phyloP scores from a whole-genome alignment of 2,797 vertebrate species.

The Muscicapa comitata region DNA sequence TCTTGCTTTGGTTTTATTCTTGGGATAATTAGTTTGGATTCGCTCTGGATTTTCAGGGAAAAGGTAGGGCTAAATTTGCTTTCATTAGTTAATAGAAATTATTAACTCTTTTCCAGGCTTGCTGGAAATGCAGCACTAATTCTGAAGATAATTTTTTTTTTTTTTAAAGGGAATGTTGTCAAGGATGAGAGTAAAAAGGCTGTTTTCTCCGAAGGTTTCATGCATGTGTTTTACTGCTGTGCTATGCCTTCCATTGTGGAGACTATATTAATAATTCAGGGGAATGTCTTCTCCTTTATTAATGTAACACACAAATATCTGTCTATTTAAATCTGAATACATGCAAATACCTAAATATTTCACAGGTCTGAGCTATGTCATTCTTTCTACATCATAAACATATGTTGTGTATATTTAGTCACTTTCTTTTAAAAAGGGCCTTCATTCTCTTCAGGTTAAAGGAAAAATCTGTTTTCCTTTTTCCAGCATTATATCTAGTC shows the following conservation, averaged over 20 bases:
- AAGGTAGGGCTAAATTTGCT: neutral
- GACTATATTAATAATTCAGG: neutral
- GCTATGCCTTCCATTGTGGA: neutral
- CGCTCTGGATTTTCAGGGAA: neutral
- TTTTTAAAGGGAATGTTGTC: neutral
- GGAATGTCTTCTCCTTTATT: neutral
- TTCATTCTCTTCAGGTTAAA: neutral
- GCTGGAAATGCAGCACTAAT: neutral
- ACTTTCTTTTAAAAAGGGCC: neutral
- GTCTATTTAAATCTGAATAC: neutral
- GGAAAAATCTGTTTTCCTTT: neutral
- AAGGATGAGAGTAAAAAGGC: neutral
- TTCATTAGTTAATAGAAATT: neutral
- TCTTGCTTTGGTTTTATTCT: neutral
- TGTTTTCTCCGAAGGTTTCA: neutral
- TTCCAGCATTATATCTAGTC: neutral
- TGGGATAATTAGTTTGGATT: neutral
- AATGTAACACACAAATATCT: neutral
- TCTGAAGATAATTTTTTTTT: neutral
- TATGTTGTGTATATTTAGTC: neutral
- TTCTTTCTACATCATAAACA: neutral
- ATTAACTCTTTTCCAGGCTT: neutral
- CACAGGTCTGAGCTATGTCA: neutral
- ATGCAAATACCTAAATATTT: neutral
- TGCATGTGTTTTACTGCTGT: neutral